Evolutionary conservation across 64 coral and sea anemone genomes (phyloP), one percentile per base, ranked within the genome.

Genomic region (Platygyra sinensis): DNA sequence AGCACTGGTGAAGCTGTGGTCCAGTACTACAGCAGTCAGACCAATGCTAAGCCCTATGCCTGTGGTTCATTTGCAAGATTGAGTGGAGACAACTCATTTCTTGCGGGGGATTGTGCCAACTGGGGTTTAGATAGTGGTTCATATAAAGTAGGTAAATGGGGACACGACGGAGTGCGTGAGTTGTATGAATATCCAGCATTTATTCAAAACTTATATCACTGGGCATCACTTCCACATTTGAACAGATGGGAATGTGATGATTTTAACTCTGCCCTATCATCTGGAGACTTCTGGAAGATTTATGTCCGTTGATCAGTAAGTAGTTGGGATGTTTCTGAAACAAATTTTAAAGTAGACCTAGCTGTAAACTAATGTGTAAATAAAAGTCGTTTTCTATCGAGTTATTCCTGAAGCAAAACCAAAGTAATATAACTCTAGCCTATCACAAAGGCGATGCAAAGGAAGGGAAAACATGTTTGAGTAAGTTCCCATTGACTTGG

Each of bases 31-130:
- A 81, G 22, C 0, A 22, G 76, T 11, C 39, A 80, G 28, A 80
- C 76, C 0, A 14, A 60, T 22, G 31, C 25, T 19, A 20, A 15
- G 1, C 78, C 88, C 0, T 0, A 13, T 0, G 62, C 88, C 6
- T 82, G 88, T 82, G 78, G 78, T 0, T 90, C 88, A 3, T 90
- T 81, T 24, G 49, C 4, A 16, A 46, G 24, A 52, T 25, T 79
- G 27, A 2, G 17, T 2, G 78, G 51, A 20, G 88, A 90, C 65
- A 61, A 82, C 30, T 90, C 77, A 31, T 3, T 0, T 0, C 78
- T 90, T 59, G 88, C 78, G 14, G 11, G 1, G 13, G 5, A 42
- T 10, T 82, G 77, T 24, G 62, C n/a, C 25, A 22, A 31, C 0
- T 73, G 85, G 72, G 65, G 85, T 22, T 38, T 5, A 7, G 9